These are phyloP conservation scores for Formica exsecta DNA, from an alignment of 1,140 invertebrate species.

Conservation along the genomic window DNA sequence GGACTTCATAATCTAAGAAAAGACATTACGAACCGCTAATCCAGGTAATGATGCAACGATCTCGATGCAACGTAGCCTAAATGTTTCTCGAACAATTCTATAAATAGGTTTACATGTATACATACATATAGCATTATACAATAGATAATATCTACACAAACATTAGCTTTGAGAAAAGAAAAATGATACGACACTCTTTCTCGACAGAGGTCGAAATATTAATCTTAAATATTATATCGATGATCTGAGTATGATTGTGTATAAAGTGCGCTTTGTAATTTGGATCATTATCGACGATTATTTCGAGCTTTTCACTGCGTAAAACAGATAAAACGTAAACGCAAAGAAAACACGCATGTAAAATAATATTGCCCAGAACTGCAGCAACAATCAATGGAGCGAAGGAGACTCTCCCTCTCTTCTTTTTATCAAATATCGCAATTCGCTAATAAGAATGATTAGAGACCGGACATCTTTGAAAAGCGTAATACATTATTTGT, in stretches of 20 bases:
- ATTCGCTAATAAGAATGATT: slow-evolving; percentile 5
- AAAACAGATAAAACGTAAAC: not conserved
- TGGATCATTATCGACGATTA: slow-evolving; percentile 20
- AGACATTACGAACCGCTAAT: not conserved
- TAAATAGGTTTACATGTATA: slow-evolving; percentile 22
- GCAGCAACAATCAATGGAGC: not conserved
- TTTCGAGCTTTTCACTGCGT: not conserved
- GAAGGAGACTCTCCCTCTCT: too few relatives aligned
- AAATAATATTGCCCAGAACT: slow-evolving; percentile 5
- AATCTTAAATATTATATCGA: not conserved
- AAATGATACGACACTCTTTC: slow-evolving; percentile 22
- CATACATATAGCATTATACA: slow-evolving; percentile 17
- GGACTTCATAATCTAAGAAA: slow-evolving; percentile 5
- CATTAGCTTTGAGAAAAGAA: slow-evolving; percentile 12
- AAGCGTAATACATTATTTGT: slow-evolving; percentile 24
- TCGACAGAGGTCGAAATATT: slow-evolving; percentile 40
- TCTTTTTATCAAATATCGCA: not conserved
- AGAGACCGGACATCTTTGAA: not conserved
- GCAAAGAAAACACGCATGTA: not conserved
- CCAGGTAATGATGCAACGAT: not conserved
- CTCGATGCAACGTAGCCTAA: slow-evolving; percentile 41
- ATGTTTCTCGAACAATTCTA: slow-evolving; percentile 37
- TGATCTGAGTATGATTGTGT: slow-evolving; percentile 16
- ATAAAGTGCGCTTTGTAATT: slow-evolving; percentile 43
- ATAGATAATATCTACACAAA: slow-evolving; percentile 46